phyloP scores from a whole-genome alignment of 1,140 invertebrate species.

The Eciton burchellii region DNA sequence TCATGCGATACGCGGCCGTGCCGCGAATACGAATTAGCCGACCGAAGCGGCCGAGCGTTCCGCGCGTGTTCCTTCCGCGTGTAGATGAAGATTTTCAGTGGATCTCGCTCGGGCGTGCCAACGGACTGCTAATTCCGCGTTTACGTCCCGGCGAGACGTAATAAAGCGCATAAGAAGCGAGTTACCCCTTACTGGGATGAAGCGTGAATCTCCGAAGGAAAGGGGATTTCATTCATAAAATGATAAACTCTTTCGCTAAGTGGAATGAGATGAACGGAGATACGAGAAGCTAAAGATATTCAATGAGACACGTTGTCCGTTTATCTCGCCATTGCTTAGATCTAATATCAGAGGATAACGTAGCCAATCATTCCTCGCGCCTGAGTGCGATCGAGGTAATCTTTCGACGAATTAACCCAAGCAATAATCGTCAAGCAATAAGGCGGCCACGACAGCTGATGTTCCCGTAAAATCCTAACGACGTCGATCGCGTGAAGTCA shows the following conservation, averaged over 20 bases:
- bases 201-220: neutral
- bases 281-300: too few relatives aligned
- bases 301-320: too few relatives aligned
- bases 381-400: constrained; percentile 22
- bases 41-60: constrained; percentile 1
- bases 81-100: constrained; percentile 50
- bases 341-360: neutral
- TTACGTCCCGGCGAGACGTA: neutral
- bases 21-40: constrained; percentile 58
- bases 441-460: constrained; percentile 38
- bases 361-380: neutral
- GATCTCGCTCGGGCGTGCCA: constrained; percentile 18
- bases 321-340: neutral
- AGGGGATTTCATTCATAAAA: neutral
- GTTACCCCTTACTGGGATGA: neutral
- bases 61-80: constrained; percentile 29
- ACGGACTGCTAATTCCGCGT: constrained; percentile 44
- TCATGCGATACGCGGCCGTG: constrained; percentile 55
- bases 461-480: constrained; percentile 30
- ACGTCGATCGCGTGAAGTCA: constrained; percentile 40
- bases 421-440: constrained; percentile 46
- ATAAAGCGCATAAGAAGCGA: neutral
- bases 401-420: constrained; percentile 47
- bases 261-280: neutral
- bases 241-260: neutral